Conservation (phyloP, 2,113 vertebrate species). For the Circaetus gallicus region DNA sequence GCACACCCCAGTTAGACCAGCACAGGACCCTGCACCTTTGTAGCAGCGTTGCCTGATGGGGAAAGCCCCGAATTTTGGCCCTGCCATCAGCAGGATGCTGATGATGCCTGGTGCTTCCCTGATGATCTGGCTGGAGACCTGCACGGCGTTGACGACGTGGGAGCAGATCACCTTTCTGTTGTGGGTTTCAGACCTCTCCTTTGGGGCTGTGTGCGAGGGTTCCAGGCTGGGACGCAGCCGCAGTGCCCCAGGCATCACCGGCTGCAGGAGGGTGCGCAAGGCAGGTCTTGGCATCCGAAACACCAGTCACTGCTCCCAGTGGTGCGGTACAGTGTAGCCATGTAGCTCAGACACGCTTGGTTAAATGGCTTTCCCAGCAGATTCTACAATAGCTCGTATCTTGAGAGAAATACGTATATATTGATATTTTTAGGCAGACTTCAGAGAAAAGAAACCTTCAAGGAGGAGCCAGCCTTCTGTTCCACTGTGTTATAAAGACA, state of each 20-base stretch:
- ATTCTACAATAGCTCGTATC: not conserved
- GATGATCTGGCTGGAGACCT: not conserved
- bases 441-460: not conserved
- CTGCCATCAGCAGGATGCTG: not conserved
- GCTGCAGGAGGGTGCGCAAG: accelerated
- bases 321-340: accelerated
- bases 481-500: not conserved
- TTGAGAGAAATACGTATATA: not conserved
- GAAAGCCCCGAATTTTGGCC: not conserved
- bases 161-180: not conserved
- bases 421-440: not conserved
- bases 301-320: not conserved
- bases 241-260: not conserved
- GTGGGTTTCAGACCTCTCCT: not conserved
- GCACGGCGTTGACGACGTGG: accelerated
- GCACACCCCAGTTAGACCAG: not conserved
- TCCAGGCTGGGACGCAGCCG: accelerated
- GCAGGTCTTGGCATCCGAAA: accelerated
- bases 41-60: accelerated
- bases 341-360: accelerated
- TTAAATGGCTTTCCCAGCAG: not conserved
- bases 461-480: not conserved
- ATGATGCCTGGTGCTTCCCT: not conserved
- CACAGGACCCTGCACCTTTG: accelerated
- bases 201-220: accelerated